Evolutionary conservation across 2,888 invertebrate genomes (phyloP), one percentile per base, ranked within the genome.

Genomic region (Acronicta leporina): DNA sequence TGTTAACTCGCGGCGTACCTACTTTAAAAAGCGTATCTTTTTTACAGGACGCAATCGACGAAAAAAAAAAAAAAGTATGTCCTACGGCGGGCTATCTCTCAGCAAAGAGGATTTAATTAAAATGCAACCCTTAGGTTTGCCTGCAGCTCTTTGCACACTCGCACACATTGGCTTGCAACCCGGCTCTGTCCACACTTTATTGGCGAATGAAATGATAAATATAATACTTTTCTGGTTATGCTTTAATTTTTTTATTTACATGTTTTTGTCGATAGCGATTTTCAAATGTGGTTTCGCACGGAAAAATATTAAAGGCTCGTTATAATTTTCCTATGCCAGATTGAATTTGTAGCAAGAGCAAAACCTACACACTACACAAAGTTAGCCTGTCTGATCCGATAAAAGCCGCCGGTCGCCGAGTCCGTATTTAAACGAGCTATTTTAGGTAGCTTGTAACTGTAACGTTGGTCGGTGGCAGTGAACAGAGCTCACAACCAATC

Each of bases 91-190:
- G 76, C 79, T 80, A 82, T 84, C 82, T 84, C 80, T 50, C 77
- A 42, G 70, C 79, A 77, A 84, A 81, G 83, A 85, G 86, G 79
- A 87, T 89, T 90, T 90, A 88, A 90, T 91, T 90, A 89, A 91
- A 91, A 86, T 78, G 80, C 82, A 83, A 80, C 80, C 79, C 82
- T 87, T 78, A 82, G 59, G 42, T 51, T 14, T 43, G 57, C 64
- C 80, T 80, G 75, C 78, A 77, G 83, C 79, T 68, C 57, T 68
- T 65, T 66, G 64, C 45, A 66, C 68, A 52, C 75, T 72, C 61
- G 58, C 62, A 70, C 42, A 62, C 54, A 51, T 65, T 10, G 43
- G 44, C n/a, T 9, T 14, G 38, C 11, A 49, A 44, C 38, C 49
- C 30, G 48, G 25, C 11, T 63, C 41, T 65, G 60, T 44, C 51